phyloP scores from a whole-genome alignment of 2,113 vertebrate genomes.

The Petrocephalus microphthalmus region DNA sequence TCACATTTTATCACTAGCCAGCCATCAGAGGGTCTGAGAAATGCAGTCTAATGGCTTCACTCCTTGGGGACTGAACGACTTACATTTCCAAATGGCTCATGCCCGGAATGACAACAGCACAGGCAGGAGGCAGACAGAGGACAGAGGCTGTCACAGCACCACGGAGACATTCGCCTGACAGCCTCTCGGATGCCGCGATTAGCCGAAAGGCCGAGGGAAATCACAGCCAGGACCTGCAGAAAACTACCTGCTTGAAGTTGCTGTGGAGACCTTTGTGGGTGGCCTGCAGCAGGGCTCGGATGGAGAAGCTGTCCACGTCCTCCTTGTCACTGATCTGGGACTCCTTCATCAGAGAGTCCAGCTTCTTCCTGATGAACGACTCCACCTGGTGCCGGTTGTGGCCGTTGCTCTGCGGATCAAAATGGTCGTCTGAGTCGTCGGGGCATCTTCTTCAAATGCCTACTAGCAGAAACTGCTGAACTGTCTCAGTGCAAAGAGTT shows the following conservation, averaged over 20 bases:
- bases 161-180: not conserved
- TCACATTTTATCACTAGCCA: not conserved
- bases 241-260: conserved; percentile 81
- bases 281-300: conserved; percentile 81
- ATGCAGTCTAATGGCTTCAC: conserved; percentile 4
- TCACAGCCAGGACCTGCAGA: not conserved
- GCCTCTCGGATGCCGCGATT: not conserved
- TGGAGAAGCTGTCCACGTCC: conserved; percentile 90
- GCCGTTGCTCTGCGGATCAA: conserved; percentile 69
- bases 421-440: conserved; percentile 34
- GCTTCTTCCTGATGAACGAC: conserved; percentile 87
- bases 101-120: conserved; percentile 5
- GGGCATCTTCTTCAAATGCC: not conserved
- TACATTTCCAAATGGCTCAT: not conserved
- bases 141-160: not conserved
- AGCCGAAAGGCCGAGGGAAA: not conserved
- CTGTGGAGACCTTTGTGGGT: conserved; percentile 84
- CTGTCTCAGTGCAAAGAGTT: not conserved
- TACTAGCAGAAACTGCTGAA: not conserved
- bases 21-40: not conserved
- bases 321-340: conserved; percentile 91
- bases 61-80: not conserved
- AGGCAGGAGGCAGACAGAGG: not conserved
- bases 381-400: conserved; percentile 83
- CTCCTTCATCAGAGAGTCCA: conserved; percentile 89